Base-by-base conservation (phyloP, 2,113 vertebrate genomes). In the Pachypanchax playfairii region DNA sequence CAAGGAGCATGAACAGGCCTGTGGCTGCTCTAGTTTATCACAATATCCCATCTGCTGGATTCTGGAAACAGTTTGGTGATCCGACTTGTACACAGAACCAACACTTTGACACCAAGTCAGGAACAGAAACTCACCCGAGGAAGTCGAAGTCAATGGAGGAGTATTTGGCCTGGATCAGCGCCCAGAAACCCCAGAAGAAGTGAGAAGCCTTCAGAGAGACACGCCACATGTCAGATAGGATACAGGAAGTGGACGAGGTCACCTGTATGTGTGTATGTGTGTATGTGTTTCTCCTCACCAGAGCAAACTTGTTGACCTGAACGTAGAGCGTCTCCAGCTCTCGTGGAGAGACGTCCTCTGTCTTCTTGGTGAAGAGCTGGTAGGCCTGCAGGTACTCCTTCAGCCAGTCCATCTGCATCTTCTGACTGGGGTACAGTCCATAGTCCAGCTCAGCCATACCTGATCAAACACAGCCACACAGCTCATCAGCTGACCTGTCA, bases 151-250 rank as follows among this genome's bases (percentile, higher is more conserved):
- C 92, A 48, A 99, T 98, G 82, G 94, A 90, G 41, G 97, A 99
- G 88, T 96, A 98, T 89, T 96, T 96, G 58, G 93, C 93, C 87
- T 99, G 97, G 89, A 99, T 96, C 41, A 99, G 92, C 0, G 95
- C 94, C 97, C 97, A 99, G 85, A 96, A 96, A 0, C 93, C 97
- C 97, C 97, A 99, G 65, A 99, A 92, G 88, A 97, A 97, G 85
- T 99, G 97, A 33, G 97, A 99, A 0, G 95, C 96, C 97, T 99
- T 87, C 8, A 65, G 28, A 65, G 47, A 77, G 24, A 71, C 6
- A 72, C 25, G 65, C 20, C 1, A 50, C n/a, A 68, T 46, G 63
- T 68, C 38, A 69, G 26, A 38, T 43, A 35, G 20, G 10, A 31
- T 31, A 9, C 10, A n/a, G n/a, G n/a, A n/a, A n/a, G n/a, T n/a